phyloP scores from a whole-genome alignment of 2,797 vertebrate species.

The Oryzias dopingdopingensis region DNA sequence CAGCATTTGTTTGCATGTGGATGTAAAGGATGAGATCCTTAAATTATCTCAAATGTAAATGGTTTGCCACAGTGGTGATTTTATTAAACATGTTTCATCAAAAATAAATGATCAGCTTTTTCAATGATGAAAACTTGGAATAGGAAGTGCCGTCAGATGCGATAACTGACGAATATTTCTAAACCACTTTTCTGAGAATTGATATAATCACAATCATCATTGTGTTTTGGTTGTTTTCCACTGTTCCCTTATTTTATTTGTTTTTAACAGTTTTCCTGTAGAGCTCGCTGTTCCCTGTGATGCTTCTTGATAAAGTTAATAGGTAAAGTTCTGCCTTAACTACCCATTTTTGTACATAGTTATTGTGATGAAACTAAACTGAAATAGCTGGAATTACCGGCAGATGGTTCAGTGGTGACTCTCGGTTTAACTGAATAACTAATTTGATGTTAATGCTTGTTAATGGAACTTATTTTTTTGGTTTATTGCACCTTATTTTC shows the following conservation, averaged over 20 bases:
- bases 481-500: background rate
- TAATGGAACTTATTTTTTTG: background rate
- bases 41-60: background rate
- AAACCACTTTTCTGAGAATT: constrained; percentile 26
- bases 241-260: background rate
- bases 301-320: background rate
- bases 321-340: background rate
- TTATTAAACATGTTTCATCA: background rate
- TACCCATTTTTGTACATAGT: background rate
- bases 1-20: too few species aligned
- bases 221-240: rapidly evolving
- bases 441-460: background rate
- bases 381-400: constrained; percentile 87
- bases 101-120: background rate
- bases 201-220: rapidly evolving
- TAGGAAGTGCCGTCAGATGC: constrained; percentile 55
- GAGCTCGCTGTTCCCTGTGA: background rate
- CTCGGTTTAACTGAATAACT: constrained; percentile 62
- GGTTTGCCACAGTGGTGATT: background rate
- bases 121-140: constrained; percentile 43
- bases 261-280: constrained; percentile 3
- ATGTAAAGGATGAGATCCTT: too few species aligned
- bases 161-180: constrained; percentile 52
- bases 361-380: constrained; percentile 84
- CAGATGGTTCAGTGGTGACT: constrained; percentile 69